These are phyloP conservation scores for Cichlasoma orientale DNA, from an alignment of 2,797 vertebrate genomes.

Conservation along the genomic window DNA sequence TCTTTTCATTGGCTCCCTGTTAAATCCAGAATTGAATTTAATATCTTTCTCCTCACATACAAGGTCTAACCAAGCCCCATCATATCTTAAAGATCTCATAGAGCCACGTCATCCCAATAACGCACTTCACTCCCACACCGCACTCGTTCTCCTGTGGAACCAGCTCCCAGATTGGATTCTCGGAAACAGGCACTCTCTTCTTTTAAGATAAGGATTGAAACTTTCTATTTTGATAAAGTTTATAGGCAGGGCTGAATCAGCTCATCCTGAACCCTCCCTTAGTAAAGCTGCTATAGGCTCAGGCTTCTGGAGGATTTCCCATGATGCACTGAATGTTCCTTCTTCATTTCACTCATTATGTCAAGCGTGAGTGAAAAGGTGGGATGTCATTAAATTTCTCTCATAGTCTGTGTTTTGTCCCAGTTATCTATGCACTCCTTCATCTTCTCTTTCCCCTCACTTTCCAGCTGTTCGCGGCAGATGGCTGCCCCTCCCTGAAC, in stretches of 20 bases:
- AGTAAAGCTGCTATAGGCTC: background rate
- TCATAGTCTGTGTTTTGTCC: background rate
- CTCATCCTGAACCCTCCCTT: background rate
- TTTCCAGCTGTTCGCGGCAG: background rate
- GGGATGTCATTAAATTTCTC: background rate
- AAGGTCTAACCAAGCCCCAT: background rate
- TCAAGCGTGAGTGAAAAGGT: background rate
- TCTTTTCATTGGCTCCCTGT: background rate
- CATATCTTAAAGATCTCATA: background rate
- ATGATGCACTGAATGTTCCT: background rate
- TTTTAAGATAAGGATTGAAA: background rate
- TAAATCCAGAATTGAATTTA: background rate
- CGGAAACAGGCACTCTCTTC: background rate
- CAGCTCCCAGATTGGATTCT: background rate
- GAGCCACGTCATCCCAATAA: accelerated
- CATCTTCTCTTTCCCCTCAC: background rate
- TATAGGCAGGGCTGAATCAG: background rate
- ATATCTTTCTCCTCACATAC: background rate
- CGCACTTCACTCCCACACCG: background rate
- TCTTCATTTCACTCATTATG: background rate
- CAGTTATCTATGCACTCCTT: too few relatives aligned
- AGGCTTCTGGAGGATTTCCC: background rate
- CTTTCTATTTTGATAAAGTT: background rate
- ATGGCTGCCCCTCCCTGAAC: background rate
- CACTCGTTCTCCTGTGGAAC: background rate